Conservation (phyloP, 2,888 invertebrate species). For the Andrena hattorfiana region DNA sequence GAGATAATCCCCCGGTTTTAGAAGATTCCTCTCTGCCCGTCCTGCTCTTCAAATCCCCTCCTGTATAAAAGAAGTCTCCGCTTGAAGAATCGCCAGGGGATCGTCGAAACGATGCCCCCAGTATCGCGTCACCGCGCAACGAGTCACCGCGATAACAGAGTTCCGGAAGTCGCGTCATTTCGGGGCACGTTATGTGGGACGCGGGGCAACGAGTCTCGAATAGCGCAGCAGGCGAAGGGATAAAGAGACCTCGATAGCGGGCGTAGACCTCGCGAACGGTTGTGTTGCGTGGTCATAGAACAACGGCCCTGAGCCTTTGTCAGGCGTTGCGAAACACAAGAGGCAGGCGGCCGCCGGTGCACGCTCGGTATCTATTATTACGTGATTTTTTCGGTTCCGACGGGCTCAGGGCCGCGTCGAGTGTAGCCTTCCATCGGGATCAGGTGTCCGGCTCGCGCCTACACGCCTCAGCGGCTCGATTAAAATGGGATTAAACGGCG, state of each 20-base stretch:
- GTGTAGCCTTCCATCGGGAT: slow-evolving; percentile 67
- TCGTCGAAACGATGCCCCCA: neutral
- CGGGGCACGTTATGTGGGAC: slow-evolving; percentile 22
- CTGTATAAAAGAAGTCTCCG: neutral
- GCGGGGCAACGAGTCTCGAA: slow-evolving; percentile 34
- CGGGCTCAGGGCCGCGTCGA: slow-evolving; percentile 60
- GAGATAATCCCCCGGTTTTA: no score
- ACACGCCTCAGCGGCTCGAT: slow-evolving; percentile 49
- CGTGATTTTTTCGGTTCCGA: slow-evolving; percentile 48
- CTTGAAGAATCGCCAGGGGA: neutral
- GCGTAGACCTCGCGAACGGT: slow-evolving; percentile 70
- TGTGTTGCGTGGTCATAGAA: slow-evolving; percentile 56
- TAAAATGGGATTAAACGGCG: slow-evolving; percentile 63
- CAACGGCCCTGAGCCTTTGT: slow-evolving; percentile 75
- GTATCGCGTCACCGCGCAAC: slow-evolving; percentile 16
- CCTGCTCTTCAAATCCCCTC: no score
- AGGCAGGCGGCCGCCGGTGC: slow-evolving; percentile 55
- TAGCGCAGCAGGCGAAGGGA: slow-evolving; percentile 45
- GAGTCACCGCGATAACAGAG: slow-evolving; percentile 8
- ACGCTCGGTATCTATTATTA: slow-evolving; percentile 72
- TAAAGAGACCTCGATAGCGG: slow-evolving; percentile 71
- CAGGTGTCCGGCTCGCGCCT: slow-evolving; percentile 65
- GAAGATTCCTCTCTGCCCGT: neutral
- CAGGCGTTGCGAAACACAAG: slow-evolving; percentile 70
- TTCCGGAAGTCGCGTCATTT: slow-evolving; percentile 46